Evolutionary conservation across 2,113 vertebrate genomes (phyloP).

Genomic region (Muntiacus reevesi): DNA sequence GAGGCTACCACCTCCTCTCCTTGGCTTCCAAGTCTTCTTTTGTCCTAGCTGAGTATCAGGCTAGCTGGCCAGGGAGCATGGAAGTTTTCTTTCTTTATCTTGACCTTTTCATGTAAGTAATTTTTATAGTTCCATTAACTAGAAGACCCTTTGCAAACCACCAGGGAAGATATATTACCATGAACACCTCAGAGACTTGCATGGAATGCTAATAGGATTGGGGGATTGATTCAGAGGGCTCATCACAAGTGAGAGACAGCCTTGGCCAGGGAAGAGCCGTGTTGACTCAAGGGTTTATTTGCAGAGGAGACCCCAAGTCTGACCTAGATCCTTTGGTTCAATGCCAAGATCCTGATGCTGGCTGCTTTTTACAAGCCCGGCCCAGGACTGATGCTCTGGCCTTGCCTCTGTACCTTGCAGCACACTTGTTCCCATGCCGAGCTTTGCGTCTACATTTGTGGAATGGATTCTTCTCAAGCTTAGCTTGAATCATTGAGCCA

Average conservation of each 20-base stretch:
- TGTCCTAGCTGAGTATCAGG: background rate
- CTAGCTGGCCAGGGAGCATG: constrained; percentile 9
- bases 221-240: constrained; percentile 76
- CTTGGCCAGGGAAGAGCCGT: background rate
- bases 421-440: background rate
- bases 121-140: constrained; percentile 85
- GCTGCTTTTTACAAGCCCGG: too few species aligned
- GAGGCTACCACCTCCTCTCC: background rate
- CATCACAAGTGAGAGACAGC: constrained; percentile 48
- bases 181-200: constrained; percentile 73
- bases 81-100: constrained; percentile 80
- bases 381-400: background rate
- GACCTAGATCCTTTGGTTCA: background rate
- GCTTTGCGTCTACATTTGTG: background rate
- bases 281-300: background rate
- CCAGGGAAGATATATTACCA: constrained; percentile 78
- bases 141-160: constrained; percentile 80
- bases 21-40: background rate
- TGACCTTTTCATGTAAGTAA: constrained; percentile 82
- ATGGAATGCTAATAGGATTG: constrained; percentile 79
- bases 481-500: background rate
- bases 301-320: background rate
- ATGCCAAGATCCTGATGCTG: background rate
- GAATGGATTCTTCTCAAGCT: background rate
- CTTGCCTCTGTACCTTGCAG: background rate